Base-by-base conservation (phyloP, 53 echinoderm and acorn worm species). In the Crossaster papposus region DNA sequence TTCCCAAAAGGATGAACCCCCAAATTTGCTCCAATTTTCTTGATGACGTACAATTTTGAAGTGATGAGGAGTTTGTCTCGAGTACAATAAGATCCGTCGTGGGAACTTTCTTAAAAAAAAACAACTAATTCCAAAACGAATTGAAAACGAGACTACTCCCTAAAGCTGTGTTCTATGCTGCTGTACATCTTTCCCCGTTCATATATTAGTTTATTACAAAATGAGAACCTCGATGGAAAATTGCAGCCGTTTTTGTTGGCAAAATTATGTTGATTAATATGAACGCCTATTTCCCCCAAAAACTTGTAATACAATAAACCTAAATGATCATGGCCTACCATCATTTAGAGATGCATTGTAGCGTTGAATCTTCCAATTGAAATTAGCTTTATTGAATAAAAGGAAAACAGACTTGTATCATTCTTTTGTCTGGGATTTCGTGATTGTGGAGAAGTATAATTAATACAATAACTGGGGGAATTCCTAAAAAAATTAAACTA, bases 341-440 rank as follows among this genome's bases (percentile, higher is more conserved):
- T 74, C 34, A 74, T 74, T 35, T 74, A 36, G 30, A 4, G 35
- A 9, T 26, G 28, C 4, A 74, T 33, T 29, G 58, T 81, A 55
- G 58, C 55, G 81, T 58, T 81, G 62, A 81, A 81, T 81, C 81
- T 81, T 81, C 81, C 81, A 81, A 32, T 80, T n/a, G n/a, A n/a
- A n/a, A n/a, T 79, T 62, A 81, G 81, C 81, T 81, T 81, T 54
- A 81, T 81, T 62, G 81, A 81, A 81, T 81, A 81, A 81, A 81
- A 81, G 29, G 58, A 81, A 32, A 26, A 55, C 31, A 32, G 62
- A 62, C 54, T 55, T 34, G 35, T 81, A 63, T 15, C 2, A 2
- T 74, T n/a, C n/a, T 74, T 28, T 68, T 22, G 68, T 28, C 68
- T 11, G 1, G n/a, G 24, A 26, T 26, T 68, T 68, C 22, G 62